phyloP scores from a whole-genome alignment of 2,113 vertebrate genomes.

The Pelusios castaneus region DNA sequence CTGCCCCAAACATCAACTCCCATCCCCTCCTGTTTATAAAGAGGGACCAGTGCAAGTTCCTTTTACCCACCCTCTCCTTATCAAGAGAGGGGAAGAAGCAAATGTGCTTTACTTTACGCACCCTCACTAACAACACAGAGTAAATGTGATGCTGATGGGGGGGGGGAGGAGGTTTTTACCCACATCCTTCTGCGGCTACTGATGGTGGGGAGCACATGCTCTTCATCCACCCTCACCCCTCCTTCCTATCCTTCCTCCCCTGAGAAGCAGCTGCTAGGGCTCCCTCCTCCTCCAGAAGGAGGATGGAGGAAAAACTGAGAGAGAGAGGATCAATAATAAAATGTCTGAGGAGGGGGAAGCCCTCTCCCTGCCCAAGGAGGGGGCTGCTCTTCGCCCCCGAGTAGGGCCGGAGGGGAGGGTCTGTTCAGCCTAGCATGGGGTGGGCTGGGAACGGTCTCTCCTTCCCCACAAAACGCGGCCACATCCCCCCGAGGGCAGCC shows the following conservation, averaged over 20 bases:
- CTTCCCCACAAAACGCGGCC: slow-evolving; percentile 45
- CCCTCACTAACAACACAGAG: neutral
- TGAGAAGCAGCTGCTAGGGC: neutral
- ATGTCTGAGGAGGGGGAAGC: slow-evolving; percentile 28
- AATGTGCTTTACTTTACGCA: neutral
- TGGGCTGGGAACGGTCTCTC: slow-evolving; percentile 17
- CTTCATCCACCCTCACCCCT: neutral
- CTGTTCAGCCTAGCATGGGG: too few relatives aligned
- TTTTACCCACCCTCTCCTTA: neutral
- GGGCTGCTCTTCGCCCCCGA: slow-evolving; percentile 26
- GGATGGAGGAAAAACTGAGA: neutral
- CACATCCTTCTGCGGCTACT: neutral
- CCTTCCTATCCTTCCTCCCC: neutral
- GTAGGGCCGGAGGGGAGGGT: slow-evolving; percentile 52
- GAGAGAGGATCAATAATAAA: slow-evolving; percentile 59
- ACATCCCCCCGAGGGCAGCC: neutral
- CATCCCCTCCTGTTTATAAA: neutral
- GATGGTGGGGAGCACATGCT: neutral
- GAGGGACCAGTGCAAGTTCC: neutral
- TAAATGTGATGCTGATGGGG: neutral
- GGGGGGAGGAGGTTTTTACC: too few relatives aligned
- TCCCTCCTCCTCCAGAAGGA: neutral
- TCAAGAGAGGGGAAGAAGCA: neutral
- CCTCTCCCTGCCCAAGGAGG: neutral
- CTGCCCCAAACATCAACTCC: neutral